A percentile compares a stretch with the other conserved stretches of the same genome.
These are phyloP conservation scores for Chlorodrepanis virens DNA, from an alignment of 2,113 vertebrate genomes.

Conservation along the genomic window DNA sequence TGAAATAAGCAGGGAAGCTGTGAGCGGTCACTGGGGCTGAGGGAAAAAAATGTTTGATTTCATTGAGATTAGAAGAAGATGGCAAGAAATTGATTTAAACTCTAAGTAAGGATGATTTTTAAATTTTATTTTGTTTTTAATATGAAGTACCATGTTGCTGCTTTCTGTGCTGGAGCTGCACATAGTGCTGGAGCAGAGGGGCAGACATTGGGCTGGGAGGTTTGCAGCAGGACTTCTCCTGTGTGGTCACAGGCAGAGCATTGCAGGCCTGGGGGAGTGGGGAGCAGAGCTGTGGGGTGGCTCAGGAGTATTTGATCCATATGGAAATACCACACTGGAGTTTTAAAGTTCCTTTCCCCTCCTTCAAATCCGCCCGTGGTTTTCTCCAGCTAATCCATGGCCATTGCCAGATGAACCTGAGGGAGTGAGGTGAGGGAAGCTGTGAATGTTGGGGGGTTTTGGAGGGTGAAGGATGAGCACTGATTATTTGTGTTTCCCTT, in stretches of 20 bases:
- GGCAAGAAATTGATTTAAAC: background rate
- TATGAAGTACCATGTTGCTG: background rate
- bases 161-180: background rate
- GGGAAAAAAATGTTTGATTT: background rate
- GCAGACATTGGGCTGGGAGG: background rate
- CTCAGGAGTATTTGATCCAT: background rate
- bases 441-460: background rate
- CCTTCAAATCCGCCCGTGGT: background rate
- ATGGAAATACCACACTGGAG: conserved; percentile 11
- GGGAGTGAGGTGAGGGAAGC: background rate
- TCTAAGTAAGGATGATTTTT: background rate
- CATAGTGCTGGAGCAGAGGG: background rate
- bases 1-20: background rate
- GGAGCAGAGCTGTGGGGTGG: background rate
- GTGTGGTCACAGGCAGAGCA: background rate
- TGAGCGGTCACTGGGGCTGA: rapidly evolving
- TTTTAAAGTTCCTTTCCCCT: conserved; percentile 20
- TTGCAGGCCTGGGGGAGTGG: background rate
- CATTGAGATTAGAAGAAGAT: background rate
- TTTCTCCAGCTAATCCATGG: background rate
- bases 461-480: background rate
- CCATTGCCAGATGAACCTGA: background rate
- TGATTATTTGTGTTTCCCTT: background rate
- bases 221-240: background rate
- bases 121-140: background rate